Base-by-base conservation (phyloP, 2,113 vertebrate genomes). In the Brienomyrus longianalis region DNA sequence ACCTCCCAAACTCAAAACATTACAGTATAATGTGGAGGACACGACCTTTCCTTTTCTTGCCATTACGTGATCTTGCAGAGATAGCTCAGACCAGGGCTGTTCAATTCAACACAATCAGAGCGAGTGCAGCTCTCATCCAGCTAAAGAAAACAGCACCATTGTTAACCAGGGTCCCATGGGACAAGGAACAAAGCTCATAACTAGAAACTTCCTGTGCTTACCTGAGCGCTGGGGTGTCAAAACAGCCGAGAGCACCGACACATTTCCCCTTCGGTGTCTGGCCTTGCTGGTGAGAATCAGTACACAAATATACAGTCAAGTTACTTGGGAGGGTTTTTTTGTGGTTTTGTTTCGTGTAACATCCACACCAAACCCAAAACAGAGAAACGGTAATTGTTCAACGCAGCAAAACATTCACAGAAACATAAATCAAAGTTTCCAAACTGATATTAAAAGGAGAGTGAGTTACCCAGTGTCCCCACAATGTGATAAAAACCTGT, bases 71-170 rank as follows among this genome's bases (percentile, higher is more conserved):
- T 80, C 74, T 39, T 19, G 74, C 74, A 19, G 35, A 5, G 74
- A 19, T 80, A 80, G 59, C 21, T 0, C 1, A 62, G 59, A 21
- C 19, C 31, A 19, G 35, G 15, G 31, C 17, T 80, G 35, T 17
- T 17, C 35, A 2, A 19, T 27, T 19, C 35, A 39, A 19, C 70
- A 39, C 70, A 43, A 77, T 77, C 11, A 19, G 31, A 43, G 35
- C 17, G 15, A 19, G 35, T 19, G 2, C 1, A 6, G 74, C 13
- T 80, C 5, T 80, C 15, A 6, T 19, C 5, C 74, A 80, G 74
- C 74, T 80, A 80, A 80, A 43, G 74, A 80, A 80, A 80, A 80
- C 74, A 80, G 15, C 74, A 19, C 74, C 74, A 80, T 80, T 80
- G 74, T 80, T 80, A 80, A 0, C 74, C n/a, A 0, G 2, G 31